A percentile compares a stretch with the other conserved stretches of the same genome.
Evolutionary conservation across 1,140 invertebrate species (phyloP).

Genomic region (Hylaeus volcanicus): DNA sequence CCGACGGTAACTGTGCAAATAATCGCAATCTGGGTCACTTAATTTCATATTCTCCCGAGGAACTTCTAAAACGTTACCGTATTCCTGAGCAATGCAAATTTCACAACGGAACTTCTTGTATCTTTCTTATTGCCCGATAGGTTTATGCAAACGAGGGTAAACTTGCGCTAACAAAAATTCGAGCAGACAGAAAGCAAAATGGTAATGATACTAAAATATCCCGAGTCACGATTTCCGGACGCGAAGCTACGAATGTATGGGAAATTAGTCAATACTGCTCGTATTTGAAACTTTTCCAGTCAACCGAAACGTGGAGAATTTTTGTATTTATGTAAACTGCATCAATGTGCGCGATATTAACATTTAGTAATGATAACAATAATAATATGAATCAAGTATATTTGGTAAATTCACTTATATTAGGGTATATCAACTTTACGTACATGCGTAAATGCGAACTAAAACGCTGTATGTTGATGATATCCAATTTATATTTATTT

Average conservation of each 20-base stretch:
- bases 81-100: conserved; percentile 33
- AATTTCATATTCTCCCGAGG: conserved; percentile 35
- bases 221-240: not conserved
- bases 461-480: too few species aligned
- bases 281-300: too few species aligned
- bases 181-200: not conserved
- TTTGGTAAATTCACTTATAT: too few species aligned
- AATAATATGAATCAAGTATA: too few species aligned
- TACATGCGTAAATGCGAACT: too few species aligned
- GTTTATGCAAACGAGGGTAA: conserved; percentile 39
- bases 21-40: conserved; percentile 42
- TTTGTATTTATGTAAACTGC: too few species aligned
- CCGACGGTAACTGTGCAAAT: conserved; percentile 28
- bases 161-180: conserved; percentile 28
- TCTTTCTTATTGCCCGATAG: conserved; percentile 35
- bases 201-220: not conserved
- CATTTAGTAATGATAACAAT: too few species aligned
- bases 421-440: too few species aligned
- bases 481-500: too few species aligned
- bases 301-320: too few species aligned
- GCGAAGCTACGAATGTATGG: too few species aligned
- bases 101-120: conserved; percentile 29
- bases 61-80: conserved; percentile 39
- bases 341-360: too few species aligned
- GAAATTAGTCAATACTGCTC: not conserved